These are phyloP conservation scores for Cerastoderma edule DNA, from an alignment of 2,888 invertebrate genomes.

Conservation along the genomic window DNA sequence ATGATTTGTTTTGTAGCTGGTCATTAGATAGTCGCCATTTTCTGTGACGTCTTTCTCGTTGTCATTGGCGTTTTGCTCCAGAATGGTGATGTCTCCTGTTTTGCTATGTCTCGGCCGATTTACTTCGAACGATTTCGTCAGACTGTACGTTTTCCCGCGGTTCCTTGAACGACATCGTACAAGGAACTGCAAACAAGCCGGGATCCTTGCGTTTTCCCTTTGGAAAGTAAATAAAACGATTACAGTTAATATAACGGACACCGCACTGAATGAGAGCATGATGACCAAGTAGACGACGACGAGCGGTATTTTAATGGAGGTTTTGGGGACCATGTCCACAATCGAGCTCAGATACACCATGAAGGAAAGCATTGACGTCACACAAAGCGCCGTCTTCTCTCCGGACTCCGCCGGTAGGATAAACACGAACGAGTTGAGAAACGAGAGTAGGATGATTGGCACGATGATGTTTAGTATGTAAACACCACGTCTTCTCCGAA, in stretches of 20 bases:
- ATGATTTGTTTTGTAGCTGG: constrained; percentile 12
- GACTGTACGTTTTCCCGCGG: constrained; percentile 17
- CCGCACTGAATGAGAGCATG: constrained; percentile 46
- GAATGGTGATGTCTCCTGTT: neutral
- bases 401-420: constrained; percentile 44
- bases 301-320: constrained; percentile 43
- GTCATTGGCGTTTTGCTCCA: neutral
- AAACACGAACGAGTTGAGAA: constrained; percentile 48
- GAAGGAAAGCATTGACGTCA: constrained; percentile 49
- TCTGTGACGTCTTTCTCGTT: constrained; percentile 11
- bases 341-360: constrained; percentile 49
- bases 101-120: constrained; percentile 4
- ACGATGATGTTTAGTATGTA: constrained; percentile 48
- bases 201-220: constrained; percentile 32
- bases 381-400: constrained; percentile 47
- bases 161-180: constrained; percentile 23
- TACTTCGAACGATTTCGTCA: constrained; percentile 7
- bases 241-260: constrained; percentile 45
- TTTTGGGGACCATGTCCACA: constrained; percentile 48
- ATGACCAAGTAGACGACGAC: constrained; percentile 47
- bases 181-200: constrained; percentile 34
- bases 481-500: constrained; percentile 36
- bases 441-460: constrained; percentile 41
- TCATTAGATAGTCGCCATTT: constrained; percentile 17
- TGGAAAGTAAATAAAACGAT: constrained; percentile 49